These are phyloP conservation scores for Reinhardtius hippoglossoides DNA, from an alignment of 2,113 vertebrate genomes.

Conservation along the genomic window DNA sequence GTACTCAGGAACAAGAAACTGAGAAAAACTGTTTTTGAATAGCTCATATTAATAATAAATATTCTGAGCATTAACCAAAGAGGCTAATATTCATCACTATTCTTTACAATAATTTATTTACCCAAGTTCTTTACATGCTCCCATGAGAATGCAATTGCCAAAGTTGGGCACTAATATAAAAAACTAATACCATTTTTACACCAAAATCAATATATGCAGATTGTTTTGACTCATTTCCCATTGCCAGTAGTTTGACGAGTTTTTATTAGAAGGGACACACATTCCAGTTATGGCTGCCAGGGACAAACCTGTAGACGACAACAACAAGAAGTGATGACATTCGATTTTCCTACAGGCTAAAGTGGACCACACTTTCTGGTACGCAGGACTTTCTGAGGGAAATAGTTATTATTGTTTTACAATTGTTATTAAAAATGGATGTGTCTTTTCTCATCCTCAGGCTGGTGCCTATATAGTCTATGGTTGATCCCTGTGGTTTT, in stretches of 20 bases:
- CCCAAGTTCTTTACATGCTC: too few relatives aligned
- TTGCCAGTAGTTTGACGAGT: neutral
- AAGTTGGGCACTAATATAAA: neutral
- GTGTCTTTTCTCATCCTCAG: too few relatives aligned
- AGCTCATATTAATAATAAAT: too few relatives aligned
- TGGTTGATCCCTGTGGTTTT: too few relatives aligned
- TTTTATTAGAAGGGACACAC: neutral
- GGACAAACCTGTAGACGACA: neutral
- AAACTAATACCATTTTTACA: neutral
- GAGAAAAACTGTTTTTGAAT: too few relatives aligned
- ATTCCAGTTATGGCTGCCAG: neutral
- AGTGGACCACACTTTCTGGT: neutral
- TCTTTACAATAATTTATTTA: too few relatives aligned
- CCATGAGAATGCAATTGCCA: neutral
- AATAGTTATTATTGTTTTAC: neutral
- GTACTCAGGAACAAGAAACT: neutral
- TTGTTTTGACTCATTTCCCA: neutral
- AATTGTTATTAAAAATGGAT: too few relatives aligned
- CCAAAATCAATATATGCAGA: neutral
- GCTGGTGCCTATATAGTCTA: too few relatives aligned
- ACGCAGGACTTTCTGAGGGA: neutral
- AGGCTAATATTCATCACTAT: neutral
- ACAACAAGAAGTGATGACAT: neutral
- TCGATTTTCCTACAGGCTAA: neutral
- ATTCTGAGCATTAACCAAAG: neutral